A percentile compares a stretch with the other conserved stretches of the same genome.
phyloP scores from a whole-genome alignment of 2,888 invertebrate genomes.

The Eulithis testata region DNA sequence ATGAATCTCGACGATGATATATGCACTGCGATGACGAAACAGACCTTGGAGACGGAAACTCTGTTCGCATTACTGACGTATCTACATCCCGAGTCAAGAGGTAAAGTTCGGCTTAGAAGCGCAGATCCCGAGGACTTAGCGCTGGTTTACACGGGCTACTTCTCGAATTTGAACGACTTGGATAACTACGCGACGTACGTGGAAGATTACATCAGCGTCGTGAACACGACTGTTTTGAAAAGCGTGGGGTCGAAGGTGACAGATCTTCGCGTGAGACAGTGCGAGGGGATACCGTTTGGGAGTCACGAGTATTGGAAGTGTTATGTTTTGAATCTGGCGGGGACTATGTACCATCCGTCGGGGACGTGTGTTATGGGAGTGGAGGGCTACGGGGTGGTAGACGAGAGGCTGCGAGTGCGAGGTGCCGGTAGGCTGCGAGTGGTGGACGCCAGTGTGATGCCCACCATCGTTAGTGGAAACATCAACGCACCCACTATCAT shows the following conservation, averaged over 20 bases:
- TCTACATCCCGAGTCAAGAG: constrained; percentile 56
- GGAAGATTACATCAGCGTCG: constrained; percentile 46
- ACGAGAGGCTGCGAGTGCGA: constrained; percentile 62
- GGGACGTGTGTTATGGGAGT: constrained; percentile 55
- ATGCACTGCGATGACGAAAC: constrained; percentile 46
- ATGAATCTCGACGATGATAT: constrained; percentile 50
- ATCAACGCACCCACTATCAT: constrained; percentile 85
- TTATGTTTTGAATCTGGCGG: constrained; percentile 53
- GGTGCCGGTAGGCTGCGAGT: constrained; percentile 84
- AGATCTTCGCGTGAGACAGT: constrained; percentile 50
- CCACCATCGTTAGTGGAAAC: constrained; percentile 85
- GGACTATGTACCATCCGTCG: constrained; percentile 53
- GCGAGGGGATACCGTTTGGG: constrained; percentile 48
- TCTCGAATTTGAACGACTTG: constrained; percentile 49
- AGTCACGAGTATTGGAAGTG: constrained; percentile 65
- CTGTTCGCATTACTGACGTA: constrained; percentile 50
- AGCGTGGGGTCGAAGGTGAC: constrained; percentile 41
- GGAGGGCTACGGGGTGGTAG: constrained; percentile 48
- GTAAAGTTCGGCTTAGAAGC: constrained; percentile 52
- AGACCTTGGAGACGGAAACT: constrained; percentile 45
- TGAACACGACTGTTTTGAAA: constrained; percentile 46
- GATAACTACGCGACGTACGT: constrained; percentile 41
- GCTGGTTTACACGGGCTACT: constrained; percentile 53
- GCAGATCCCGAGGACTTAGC: constrained; percentile 52
- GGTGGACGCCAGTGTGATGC: constrained; percentile 87